phyloP scores from a whole-genome alignment of 1,140 invertebrate genomes.

The Caligus rogercresseyi region DNA sequence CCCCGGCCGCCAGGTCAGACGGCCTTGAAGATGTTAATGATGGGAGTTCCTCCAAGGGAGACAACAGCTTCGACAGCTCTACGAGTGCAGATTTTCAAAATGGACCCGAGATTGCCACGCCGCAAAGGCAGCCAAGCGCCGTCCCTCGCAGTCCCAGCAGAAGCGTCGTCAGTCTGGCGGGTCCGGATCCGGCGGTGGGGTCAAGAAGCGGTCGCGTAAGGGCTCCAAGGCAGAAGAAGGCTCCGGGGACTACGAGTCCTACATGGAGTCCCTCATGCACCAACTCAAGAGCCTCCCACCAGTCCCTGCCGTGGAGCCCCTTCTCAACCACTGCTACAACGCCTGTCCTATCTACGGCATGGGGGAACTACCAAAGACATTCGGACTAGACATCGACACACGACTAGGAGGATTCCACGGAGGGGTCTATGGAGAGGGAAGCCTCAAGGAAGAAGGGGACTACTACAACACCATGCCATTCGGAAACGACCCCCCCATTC shows the following conservation, averaged over 20 bases:
- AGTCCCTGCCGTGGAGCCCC: constrained; percentile 69
- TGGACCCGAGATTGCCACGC: constrained; percentile 22
- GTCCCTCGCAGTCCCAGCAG: constrained; percentile 24
- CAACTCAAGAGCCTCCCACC: constrained; percentile 63
- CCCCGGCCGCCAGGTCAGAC: constrained; percentile 21
- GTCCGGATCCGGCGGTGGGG: constrained; percentile 32
- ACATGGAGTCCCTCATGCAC: constrained; percentile 64
- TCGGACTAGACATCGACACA: constrained; percentile 40
- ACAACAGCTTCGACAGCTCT: constrained; percentile 19
- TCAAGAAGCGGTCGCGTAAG: constrained; percentile 58
- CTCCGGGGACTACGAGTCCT: constrained; percentile 75
- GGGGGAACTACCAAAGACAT: constrained; percentile 49
- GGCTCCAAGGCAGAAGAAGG: constrained; percentile 59
- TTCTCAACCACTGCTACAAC: constrained; percentile 57
- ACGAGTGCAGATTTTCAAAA: constrained; percentile 18
- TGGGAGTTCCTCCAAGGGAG: constrained; percentile 12
- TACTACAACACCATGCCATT: constrained; percentile 65
- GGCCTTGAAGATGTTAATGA: constrained; percentile 11
- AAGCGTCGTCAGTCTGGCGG: constrained; percentile 16
- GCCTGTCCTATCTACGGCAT: constrained; percentile 60
- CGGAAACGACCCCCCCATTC: constrained; percentile 49
- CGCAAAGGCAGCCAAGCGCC: constrained; percentile 22
- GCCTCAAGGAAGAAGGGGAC: constrained; percentile 47
- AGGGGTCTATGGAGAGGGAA: constrained; percentile 54
- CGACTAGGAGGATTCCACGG: constrained; percentile 49